phyloP scores from a whole-genome alignment of 1,140 invertebrate species.

The Zaprionus capensis region DNA sequence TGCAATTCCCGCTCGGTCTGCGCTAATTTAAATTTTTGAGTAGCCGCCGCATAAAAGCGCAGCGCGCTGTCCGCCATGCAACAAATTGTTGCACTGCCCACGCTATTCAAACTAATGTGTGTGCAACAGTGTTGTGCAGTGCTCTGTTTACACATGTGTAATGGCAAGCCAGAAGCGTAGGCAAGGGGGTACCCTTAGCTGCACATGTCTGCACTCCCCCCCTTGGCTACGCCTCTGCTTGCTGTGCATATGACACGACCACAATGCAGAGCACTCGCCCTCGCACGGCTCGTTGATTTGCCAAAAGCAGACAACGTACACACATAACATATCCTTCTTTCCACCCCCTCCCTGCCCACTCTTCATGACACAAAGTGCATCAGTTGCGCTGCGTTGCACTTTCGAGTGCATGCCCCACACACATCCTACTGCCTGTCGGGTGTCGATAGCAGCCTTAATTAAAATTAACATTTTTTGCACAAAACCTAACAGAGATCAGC shows the following conservation, averaged over 20 bases:
- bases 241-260: slow-evolving; percentile 61
- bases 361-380: slow-evolving; percentile 67
- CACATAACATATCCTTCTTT: slow-evolving; percentile 17
- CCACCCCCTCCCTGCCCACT: neutral
- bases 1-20: slow-evolving; percentile 55
- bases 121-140: slow-evolving; percentile 75
- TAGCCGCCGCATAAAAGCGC: slow-evolving; percentile 63
- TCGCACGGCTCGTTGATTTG: slow-evolving; percentile 57
- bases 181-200: neutral
- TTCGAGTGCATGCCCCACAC: slow-evolving; percentile 63
- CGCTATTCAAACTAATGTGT: slow-evolving; percentile 55
- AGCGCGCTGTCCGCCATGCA: slow-evolving; percentile 55
- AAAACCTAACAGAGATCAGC: slow-evolving; percentile 57
- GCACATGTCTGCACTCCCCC: neutral
- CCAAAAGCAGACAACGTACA: slow-evolving; percentile 62
- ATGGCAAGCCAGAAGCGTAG: neutral
- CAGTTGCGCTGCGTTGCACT: slow-evolving; percentile 79
- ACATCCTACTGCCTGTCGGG: slow-evolving; percentile 48
- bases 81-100: slow-evolving; percentile 71
- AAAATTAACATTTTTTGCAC: slow-evolving; percentile 83
- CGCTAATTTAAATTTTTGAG: slow-evolving; percentile 79
- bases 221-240: neutral
- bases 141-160: slow-evolving; percentile 74
- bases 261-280: slow-evolving; percentile 63
- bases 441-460: slow-evolving; percentile 83